Base-by-base conservation (phyloP, 2,888 invertebrate genomes). In the Ryuthela nishihirai region DNA sequence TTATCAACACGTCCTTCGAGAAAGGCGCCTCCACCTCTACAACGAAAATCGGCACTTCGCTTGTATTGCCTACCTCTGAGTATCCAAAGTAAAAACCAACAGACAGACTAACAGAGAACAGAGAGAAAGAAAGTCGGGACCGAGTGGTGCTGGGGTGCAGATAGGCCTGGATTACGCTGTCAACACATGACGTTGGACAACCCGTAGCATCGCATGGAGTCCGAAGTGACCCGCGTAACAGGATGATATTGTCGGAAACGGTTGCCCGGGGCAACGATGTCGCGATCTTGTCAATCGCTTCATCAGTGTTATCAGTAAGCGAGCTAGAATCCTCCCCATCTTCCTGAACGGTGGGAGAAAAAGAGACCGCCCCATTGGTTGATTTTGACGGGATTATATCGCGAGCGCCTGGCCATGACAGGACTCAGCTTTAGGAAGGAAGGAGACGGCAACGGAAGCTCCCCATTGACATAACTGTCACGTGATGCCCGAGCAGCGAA, bases 201-300 rank as follows among this genome's bases (percentile, higher is more conserved):
- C 21, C 49, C 42, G n/a, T 24, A 20, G 42, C 41, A 42, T 50
- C 35, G 35, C 42, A 25, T 34, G 53, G 45, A 52, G 36, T 38
- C 21, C 23, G 44, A 45, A 54, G 54, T 54, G 54, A 54, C 54
- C 54, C n/a, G n/a, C n/a, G n/a, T n/a, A n/a, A n/a, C n/a, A n/a
- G 47, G 29, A 35, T 42, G 54, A 54, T 54, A 54, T 54, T 46
- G 45, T 46, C 46, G 44, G 38, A 41, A 34, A 36, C 17, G 23
- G 38, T 46, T 54, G 41, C 21, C 42, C 26, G 42, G 41, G 42
- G 54, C 2, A 15, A 54, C 54, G 41, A 29, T 41, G 54, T 54
- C 54, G 54, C 54, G 54, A 54, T 54, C 54, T 54, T 47, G 54
- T 54, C 54, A 54, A 54, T 54, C 54, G 54, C 54, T 54, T 54